Percentiles rank a stretch among this genome's conserved stretches.
Evolutionary conservation across 1,140 invertebrate genomes (phyloP).

Genomic region (Zaprionus camerounensis): DNA sequence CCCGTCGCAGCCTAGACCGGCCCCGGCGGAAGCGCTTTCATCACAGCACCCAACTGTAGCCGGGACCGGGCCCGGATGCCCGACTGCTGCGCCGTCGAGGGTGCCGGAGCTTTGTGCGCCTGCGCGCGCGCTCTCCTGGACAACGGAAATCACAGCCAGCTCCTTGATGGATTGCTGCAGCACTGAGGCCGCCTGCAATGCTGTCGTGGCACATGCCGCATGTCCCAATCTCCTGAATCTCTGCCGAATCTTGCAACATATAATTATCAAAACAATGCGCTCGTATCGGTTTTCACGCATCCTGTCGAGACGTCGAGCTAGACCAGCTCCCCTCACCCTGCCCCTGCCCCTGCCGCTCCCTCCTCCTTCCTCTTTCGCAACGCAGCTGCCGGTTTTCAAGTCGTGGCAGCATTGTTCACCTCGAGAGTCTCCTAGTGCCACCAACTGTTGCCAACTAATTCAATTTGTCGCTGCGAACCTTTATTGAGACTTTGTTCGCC

Average conservation of each 20-base stretch:
- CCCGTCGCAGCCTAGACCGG: conserved; percentile 17
- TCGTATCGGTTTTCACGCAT: conserved; percentile 81
- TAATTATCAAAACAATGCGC: conserved; percentile 70
- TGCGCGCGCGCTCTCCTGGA: conserved; percentile 50
- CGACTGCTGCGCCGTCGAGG: conserved; percentile 22
- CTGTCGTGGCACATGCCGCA: conserved; percentile 38
- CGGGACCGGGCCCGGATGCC: not conserved
- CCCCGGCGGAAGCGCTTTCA: conserved; percentile 76
- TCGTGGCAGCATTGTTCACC: not conserved
- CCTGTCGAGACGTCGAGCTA: conserved; percentile 64
- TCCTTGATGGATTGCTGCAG: conserved; percentile 45
- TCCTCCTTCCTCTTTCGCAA: not conserved
- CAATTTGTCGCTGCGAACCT: conserved; percentile 39
- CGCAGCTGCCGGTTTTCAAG: conserved; percentile 4
- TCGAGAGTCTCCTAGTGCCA: conserved; percentile 20
- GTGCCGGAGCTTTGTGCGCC: conserved; percentile 57
- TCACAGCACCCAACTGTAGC: conserved; percentile 57
- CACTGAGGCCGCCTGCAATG: conserved; percentile 1
- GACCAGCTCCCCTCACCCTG: not conserved
- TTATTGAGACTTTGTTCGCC: conserved; percentile 2
- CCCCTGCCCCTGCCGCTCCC: not conserved
- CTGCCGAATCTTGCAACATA: conserved; percentile 52
- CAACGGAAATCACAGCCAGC: conserved; percentile 62
- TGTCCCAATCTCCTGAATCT: conserved; percentile 11
- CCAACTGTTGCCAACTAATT: conserved; percentile 64